Percentiles rank a stretch among this genome's conserved stretches.
Evolutionary conservation across 2,113 vertebrate species (phyloP).

Genomic region (Pomatostomus ruficeps): DNA sequence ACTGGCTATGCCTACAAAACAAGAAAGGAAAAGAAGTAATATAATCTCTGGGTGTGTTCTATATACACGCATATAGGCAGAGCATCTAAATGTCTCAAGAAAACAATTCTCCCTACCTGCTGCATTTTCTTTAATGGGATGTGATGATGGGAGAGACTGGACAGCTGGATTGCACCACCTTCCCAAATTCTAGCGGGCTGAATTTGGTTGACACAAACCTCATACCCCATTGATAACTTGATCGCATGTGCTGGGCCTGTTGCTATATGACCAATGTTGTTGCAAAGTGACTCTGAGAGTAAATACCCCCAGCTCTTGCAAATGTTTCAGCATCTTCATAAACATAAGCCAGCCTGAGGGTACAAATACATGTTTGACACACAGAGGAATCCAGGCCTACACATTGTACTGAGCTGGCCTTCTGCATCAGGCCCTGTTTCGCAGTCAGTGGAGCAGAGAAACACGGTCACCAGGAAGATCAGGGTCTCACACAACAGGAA

Average conservation of each 20-base stretch:
- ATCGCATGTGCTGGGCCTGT: no score
- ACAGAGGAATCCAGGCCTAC: accelerated
- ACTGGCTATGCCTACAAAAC: not conserved
- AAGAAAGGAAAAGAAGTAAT: not conserved
- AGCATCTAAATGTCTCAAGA: not conserved
- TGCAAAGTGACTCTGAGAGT: not conserved
- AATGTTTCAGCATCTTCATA: not conserved
- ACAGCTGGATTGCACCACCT: not conserved
- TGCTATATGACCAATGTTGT: not conserved
- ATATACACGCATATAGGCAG: not conserved
- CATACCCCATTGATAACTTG: not conserved
- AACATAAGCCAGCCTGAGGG: not conserved
- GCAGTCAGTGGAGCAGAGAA: not conserved
- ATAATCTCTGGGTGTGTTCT: not conserved
- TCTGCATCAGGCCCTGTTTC: not conserved
- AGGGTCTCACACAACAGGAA: not conserved
- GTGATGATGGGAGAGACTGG: not conserved
- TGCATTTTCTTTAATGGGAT: not conserved
- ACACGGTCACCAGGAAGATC: not conserved
- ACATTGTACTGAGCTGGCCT: not conserved
- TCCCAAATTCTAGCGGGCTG: not conserved
- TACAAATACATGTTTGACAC: not conserved
- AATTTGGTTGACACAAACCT: not conserved
- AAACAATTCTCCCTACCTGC: not conserved
- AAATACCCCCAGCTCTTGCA: not conserved